Base-by-base conservation (phyloP, 1,140 invertebrate species). In the Drosophila bocki region DNA sequence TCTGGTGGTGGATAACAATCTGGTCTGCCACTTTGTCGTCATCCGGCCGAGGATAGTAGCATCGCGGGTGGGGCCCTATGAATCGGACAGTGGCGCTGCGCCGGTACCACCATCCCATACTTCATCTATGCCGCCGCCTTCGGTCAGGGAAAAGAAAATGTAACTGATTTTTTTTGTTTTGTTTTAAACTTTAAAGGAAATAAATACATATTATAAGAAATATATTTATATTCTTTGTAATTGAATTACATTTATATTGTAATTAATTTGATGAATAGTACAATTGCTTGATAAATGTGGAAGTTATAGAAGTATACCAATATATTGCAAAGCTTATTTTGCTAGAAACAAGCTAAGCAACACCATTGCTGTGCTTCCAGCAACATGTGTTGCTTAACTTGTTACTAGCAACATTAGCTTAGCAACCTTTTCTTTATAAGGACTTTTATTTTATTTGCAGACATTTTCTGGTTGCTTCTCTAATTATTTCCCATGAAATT, bases 1-100 rank as follows among this genome's bases (percentile, higher is more conserved):
- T 97, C 99, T 99, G 98, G 98, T 97, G 82, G 98, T 99, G 11
- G 98, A 99, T 93, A 98, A 99, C 91, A 98, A 98, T 37, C 94
- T 99, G 5, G 99, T 99, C 98, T 99, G 98, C 94, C 99, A 98
- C 80, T 99, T 95, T 7, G 15, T 58, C 7, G 54, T 77, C 41
- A 76, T 77, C 29, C 45, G 47, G 12, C 74, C 74, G 1, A 56
- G 13, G 11, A 0, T 9, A 22, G 1, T 4, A 9, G 12, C 11
- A 2, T 13, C 22, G 0, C 32, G 42, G 5, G 0, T 9, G 5
- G 17, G 12, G 11, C 1, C 39, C 1, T 70, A 9, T 12, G 62
- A 70, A 41, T 32, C 67, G 17, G 67, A 70, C 33, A 70, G 67
- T n/a, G 67, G 67, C 19, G 22, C 61, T 26, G 33, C 13, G 9